A percentile compares a stretch with the other conserved stretches of the same genome.
These are phyloP conservation scores for Dynastes hyllus DNA, from an alignment of 2,888 invertebrate genomes.

Conservation along the genomic window DNA sequence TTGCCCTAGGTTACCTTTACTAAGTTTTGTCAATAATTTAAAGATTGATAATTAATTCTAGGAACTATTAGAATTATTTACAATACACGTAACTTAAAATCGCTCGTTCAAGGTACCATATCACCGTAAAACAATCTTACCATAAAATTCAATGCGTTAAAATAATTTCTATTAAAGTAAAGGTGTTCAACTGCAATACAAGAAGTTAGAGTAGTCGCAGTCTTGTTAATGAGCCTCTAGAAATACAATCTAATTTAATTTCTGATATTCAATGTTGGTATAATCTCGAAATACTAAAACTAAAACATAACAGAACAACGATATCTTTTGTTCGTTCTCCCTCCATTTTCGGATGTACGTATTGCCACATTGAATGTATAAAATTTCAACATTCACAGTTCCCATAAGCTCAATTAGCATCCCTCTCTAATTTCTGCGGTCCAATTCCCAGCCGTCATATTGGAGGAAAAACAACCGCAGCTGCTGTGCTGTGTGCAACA, in stretches of 20 bases:
- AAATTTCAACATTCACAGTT: conserved; percentile 13
- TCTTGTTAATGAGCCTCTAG: neutral
- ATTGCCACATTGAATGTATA: neutral
- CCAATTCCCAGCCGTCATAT: conserved; percentile 38
- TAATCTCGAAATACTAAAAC: conserved; percentile 1
- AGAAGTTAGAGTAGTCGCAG: too few relatives aligned
- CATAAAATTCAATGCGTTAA: too few relatives aligned
- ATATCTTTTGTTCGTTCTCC: neutral
- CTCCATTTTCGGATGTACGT: neutral
- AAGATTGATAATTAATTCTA: too few relatives aligned
- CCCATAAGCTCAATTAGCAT: conserved; percentile 23
- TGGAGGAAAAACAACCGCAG: conserved; percentile 33
- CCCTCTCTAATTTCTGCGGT: conserved; percentile 42
- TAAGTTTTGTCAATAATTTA: too few relatives aligned
- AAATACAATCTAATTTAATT: neutral
- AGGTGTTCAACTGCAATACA: too few relatives aligned
- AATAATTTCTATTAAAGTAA: too few relatives aligned
- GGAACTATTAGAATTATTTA: too few relatives aligned
- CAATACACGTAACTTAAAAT: too few relatives aligned
- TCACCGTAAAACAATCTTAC: too few relatives aligned
- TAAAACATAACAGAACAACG: neutral
- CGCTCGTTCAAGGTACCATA: too few relatives aligned
- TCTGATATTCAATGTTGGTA: neutral
- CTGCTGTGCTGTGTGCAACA: conserved; percentile 4
- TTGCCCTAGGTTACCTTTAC: too few relatives aligned